Conservation (phyloP, 2,797 vertebrate species). For the Typhlichthys eigenmanni region DNA sequence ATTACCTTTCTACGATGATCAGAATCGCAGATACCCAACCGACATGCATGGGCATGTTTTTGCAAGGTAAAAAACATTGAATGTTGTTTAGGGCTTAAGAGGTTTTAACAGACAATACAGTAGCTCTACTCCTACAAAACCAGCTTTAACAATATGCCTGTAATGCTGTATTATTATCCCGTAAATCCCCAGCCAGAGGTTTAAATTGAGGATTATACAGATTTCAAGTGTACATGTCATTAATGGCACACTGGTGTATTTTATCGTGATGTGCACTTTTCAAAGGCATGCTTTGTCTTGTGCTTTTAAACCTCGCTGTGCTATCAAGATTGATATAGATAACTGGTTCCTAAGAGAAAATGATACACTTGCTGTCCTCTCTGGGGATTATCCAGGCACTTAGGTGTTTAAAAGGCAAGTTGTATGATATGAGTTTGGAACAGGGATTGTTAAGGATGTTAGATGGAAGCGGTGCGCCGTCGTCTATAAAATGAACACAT, state of each 20-base stretch:
- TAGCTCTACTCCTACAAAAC: too few species aligned
- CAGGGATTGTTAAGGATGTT: not conserved
- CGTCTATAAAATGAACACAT: not conserved
- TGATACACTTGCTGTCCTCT: not conserved
- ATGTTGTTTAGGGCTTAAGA: too few species aligned
- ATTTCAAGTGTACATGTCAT: too few species aligned
- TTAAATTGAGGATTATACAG: too few species aligned
- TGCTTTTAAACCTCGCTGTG: not conserved
- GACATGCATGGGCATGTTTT: too few species aligned
- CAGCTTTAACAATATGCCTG: too few species aligned
- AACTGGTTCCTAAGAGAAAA: not conserved
- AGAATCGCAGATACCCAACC: too few species aligned
- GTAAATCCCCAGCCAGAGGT: too few species aligned
- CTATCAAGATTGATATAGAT: not conserved
- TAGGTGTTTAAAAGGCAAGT: not conserved
- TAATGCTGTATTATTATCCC: too few species aligned
- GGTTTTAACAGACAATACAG: too few species aligned
- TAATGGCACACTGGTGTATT: not conserved
- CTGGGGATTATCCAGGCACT: not conserved
- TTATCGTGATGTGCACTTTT: conserved; percentile 1
- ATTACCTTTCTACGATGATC: too few species aligned
- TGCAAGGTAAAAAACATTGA: too few species aligned
- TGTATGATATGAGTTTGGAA: not conserved
- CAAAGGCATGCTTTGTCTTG: not conserved
- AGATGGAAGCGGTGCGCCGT: not conserved